Conservation (phyloP, 2,797 vertebrate genomes). For the Danionella dracula region DNA sequence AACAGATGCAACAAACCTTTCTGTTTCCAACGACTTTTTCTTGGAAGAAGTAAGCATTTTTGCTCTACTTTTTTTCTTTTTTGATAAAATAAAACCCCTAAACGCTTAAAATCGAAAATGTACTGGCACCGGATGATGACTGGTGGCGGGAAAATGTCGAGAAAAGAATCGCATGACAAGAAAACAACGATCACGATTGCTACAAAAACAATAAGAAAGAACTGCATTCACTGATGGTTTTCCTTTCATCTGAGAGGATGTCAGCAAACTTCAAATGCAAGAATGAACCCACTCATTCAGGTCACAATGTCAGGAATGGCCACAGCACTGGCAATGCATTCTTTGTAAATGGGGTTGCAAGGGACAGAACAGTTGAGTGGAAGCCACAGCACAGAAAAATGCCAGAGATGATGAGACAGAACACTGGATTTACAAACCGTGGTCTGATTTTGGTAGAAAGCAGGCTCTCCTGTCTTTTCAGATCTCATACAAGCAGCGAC, state of each 20-base stretch:
- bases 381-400: slow-evolving; percentile 87
- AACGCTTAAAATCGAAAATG: not conserved
- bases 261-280: slow-evolving; percentile 40
- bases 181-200: slow-evolving; percentile 1
- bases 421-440: slow-evolving; percentile 92
- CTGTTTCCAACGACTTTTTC: not conserved
- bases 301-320: slow-evolving; percentile 44
- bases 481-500: slow-evolving; percentile 98
- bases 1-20: slow-evolving; percentile 10
- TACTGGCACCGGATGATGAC: not conserved
- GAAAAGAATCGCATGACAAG: slow-evolving; percentile 1
- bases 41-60: not conserved
- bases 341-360: slow-evolving; percentile 78
- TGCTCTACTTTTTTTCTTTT: not conserved
- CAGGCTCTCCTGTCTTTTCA: slow-evolving; percentile 98
- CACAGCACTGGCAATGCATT: slow-evolving; percentile 53
- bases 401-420: slow-evolving; percentile 68
- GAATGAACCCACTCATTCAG: slow-evolving; percentile 42
- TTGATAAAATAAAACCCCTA: not conserved
- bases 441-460: slow-evolving; percentile 99
- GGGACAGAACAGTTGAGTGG: slow-evolving; percentile 79
- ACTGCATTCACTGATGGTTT: slow-evolving; percentile 13
- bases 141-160: not conserved
- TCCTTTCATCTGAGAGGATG: slow-evolving; percentile 26
- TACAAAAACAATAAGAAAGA: not conserved